Evolutionary conservation across 2,797 vertebrate genomes (phyloP).

Genomic region (Helarctos malayanus): DNA sequence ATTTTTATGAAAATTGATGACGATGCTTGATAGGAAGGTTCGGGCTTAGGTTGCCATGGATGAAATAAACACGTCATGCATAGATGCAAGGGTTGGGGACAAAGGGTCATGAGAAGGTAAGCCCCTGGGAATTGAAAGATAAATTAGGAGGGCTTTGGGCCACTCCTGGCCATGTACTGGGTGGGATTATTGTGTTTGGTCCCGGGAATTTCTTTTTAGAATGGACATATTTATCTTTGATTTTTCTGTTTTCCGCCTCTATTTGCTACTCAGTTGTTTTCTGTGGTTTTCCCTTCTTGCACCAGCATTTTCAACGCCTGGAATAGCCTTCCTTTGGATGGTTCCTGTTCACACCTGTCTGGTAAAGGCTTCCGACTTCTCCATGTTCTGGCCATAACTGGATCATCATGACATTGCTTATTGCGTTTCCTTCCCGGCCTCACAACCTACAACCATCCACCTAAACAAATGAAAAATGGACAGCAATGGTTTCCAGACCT

Average conservation of each 20-base stretch:
- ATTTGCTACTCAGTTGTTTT: not conserved
- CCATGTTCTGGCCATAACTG: not conserved
- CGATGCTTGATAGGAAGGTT: not conserved
- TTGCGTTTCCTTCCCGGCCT: not conserved
- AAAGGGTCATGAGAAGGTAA: not conserved
- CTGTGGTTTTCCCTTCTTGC: not conserved
- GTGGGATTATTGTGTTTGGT: not conserved
- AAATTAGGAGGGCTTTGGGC: not conserved
- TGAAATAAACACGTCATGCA: not conserved
- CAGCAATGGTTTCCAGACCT: not conserved
- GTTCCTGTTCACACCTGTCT: not conserved
- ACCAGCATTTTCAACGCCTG: not conserved
- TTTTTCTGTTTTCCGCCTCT: not conserved
- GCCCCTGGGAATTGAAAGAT: not conserved
- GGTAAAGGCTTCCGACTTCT: not conserved
- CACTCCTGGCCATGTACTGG: not conserved
- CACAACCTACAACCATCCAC: not conserved
- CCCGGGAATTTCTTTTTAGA: not conserved
- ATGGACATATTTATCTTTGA: not conserved
- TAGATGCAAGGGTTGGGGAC: not conserved
- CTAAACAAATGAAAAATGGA: not conserved
- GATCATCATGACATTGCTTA: not conserved
- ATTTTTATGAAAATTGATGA: conserved; percentile 22
- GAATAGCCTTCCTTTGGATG: not conserved
- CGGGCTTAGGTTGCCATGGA: not conserved